Base-by-base conservation (phyloP, 2,797 vertebrate genomes). In the Pipistrellus pygmaeus region DNA sequence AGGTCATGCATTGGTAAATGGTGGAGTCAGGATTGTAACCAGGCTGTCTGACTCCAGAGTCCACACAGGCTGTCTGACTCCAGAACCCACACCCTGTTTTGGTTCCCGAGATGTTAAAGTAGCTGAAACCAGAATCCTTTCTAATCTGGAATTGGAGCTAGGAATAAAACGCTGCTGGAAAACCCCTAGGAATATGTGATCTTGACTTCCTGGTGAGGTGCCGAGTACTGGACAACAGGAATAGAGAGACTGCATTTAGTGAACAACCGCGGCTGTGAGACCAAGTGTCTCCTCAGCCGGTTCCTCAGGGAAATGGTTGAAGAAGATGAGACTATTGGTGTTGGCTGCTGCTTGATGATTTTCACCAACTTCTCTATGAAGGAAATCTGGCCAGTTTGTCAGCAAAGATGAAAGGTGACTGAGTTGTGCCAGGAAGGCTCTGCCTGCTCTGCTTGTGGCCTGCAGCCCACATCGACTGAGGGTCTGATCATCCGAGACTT, bases 291-390 rank as follows among this genome's bases (percentile, higher is more conserved):
- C 15, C 20, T 13, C 51, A 84, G 41, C 6, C 38, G 46, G 41
- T 23, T n/a, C 23, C 66, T 84, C 27, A 38, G 30, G 87, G 32
- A 85, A 86, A 41, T 72, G 41, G 69, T 60, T 91, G 64, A 85
- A 73, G 76, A 87, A 88, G 68, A 23, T 82, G 62, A 71, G 73
- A 81, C 32, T 13, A 32, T 20, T 38, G 85, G 23, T 71, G 46
- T 73, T 85, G 85, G 53, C 41, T 80, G 15, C 75, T 92, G 25
- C 46, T 88, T 93, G 85, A 76, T 41, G 51, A 88, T 83, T 88
- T 78, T 27, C 57, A 84, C 68, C 72, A 88, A 81, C n/a, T 71
- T 89, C n/a, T 6, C 9, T 55, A 14, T 62, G 62, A 85, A 88
- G 38, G 23, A n/a, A 78, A 81, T 46, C 2, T 35, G 48, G 83